Percentiles rank a stretch among this genome's conserved stretches.
These are phyloP conservation scores for Apolygus lucorum DNA, from an alignment of 1,140 invertebrate genomes.

Conservation along the genomic window DNA sequence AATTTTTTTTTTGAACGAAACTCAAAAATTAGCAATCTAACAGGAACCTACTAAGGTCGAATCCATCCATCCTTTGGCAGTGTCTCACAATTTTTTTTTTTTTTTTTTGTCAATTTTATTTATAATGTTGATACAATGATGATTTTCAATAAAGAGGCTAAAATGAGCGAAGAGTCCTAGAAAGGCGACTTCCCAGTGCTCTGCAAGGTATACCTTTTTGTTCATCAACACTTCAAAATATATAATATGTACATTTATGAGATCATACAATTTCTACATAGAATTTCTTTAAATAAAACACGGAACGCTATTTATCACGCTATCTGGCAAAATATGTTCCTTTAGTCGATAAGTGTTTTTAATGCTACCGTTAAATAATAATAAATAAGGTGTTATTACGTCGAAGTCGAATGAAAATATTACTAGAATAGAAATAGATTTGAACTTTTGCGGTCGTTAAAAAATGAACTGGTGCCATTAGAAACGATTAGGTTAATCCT, in stretches of 20 bases:
- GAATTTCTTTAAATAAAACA: background rate
- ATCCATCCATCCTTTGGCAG: constrained; percentile 1
- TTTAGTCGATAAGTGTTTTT: background rate
- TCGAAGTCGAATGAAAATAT: no score
- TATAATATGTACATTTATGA: background rate
- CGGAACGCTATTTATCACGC: background rate
- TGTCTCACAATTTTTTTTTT: background rate
- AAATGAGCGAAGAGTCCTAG: background rate
- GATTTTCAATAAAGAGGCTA: background rate
- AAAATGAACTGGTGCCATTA: background rate
- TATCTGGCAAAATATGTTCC: background rate
- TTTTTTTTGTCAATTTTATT: no score
- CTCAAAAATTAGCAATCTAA: background rate
- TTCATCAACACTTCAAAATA: background rate
- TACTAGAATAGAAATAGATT: background rate
- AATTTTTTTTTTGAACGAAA: background rate
- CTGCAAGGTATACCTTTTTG: background rate
- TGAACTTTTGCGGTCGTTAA: background rate
- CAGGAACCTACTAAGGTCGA: background rate
- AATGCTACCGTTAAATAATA: background rate
- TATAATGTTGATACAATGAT: background rate
- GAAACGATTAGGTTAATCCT: no score
- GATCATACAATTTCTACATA: background rate
- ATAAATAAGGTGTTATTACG: no score
- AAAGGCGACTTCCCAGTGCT: background rate